Evolutionary conservation across 2,888 invertebrate genomes (phyloP).

Genomic region (Chorisops tibialis): DNA sequence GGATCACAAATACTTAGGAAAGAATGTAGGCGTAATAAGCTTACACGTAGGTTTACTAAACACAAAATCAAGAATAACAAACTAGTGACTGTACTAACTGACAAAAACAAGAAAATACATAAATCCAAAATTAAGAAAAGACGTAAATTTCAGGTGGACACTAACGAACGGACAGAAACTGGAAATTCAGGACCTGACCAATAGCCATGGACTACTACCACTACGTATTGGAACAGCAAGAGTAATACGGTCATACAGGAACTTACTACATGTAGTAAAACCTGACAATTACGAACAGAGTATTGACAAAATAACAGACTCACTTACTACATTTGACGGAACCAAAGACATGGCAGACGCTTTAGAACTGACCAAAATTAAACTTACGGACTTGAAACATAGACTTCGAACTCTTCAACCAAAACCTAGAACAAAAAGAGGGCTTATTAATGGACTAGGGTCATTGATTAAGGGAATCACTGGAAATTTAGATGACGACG

Average conservation of each 20-base stretch:
- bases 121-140: background rate
- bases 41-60: background rate
- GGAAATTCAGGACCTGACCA: conserved; percentile 13
- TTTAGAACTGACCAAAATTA: conserved; percentile 6
- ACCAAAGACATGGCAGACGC: background rate
- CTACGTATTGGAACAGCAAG: background rate
- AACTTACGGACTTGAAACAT: conserved; percentile 6
- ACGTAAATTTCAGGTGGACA: conserved; percentile 7
- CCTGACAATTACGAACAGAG: conserved; percentile 1
- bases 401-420: conserved; percentile 15
- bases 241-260: background rate
- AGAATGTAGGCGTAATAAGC: conserved; percentile 11
- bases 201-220: conserved; percentile 2
- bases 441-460: conserved; percentile 18
- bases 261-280: conserved; percentile 5
- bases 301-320: background rate
- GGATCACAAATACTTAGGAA: conserved; percentile 1
- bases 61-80: conserved; percentile 8
- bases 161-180: conserved; percentile 6
- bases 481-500: conserved; percentile 19
- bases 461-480: conserved; percentile 24
- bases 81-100: background rate
- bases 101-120: conserved; percentile 12
- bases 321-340: background rate
- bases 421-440: conserved; percentile 14